phyloP scores from a whole-genome alignment of 2,113 vertebrate genomes.

The Nannospalax galili region DNA sequence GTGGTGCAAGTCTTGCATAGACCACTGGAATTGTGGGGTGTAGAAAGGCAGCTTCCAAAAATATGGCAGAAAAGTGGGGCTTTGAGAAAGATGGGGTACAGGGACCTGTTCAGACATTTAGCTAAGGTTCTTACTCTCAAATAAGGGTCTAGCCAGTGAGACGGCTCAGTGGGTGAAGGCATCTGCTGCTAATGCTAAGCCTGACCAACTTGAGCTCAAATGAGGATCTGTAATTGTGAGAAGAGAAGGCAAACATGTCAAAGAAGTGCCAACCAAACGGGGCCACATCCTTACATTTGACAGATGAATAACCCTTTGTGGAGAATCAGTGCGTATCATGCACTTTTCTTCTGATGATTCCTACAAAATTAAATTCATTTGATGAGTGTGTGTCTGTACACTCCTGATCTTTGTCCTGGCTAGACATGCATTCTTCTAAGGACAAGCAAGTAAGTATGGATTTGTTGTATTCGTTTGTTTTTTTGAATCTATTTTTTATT shows the following conservation, averaged over 20 bases:
- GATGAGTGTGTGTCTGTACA: neutral
- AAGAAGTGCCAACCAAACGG: neutral
- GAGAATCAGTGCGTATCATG: neutral
- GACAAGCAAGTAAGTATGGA: neutral
- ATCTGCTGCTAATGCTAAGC: neutral
- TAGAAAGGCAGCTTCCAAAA: slow-evolving; percentile 41
- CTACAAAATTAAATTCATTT: slow-evolving; percentile 19
- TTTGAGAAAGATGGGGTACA: neutral
- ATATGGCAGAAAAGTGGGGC: neutral
- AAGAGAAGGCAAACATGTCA: neutral
- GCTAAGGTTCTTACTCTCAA: neutral
- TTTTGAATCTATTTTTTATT: slow-evolving; percentile 28
- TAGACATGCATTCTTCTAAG: neutral
- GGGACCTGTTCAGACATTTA: neutral
- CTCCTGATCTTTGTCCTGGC: neutral
- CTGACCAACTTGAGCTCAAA: neutral
- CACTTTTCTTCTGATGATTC: neutral
- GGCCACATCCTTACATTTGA: neutral
- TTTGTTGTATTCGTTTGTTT: neutral
- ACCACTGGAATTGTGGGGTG: neutral
- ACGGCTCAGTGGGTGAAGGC: neutral
- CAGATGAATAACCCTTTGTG: neutral
- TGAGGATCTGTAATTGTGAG: neutral
- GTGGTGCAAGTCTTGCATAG: neutral
- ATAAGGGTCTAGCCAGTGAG: neutral